Evolutionary conservation across 1,140 invertebrate species (phyloP), one percentile per base, ranked within the genome.

Genomic region (Drosophila sproati): DNA sequence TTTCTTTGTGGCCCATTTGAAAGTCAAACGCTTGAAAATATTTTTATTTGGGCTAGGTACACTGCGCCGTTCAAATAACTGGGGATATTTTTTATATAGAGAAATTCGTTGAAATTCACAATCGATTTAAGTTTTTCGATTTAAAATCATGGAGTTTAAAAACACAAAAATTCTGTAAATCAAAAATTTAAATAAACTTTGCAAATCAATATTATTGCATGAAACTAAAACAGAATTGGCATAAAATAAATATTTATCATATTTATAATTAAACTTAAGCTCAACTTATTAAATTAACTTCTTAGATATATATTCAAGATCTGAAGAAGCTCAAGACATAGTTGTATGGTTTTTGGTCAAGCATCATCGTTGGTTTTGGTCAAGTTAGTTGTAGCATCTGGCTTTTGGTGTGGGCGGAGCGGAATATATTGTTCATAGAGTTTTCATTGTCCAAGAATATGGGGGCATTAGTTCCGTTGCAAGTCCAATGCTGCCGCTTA

Each of bases 331-430:
- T 52, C 34, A 52, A 69, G 20, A 20, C 20, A 20, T 43, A 37
- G 6, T 8, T 35, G 7, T 50, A 34, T 71, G 50, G 35, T 29
- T 54, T 48, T 35, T 34, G 32, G 43, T 34, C 12, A 47, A 45
- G 32, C 31, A 12, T 31, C 32, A 59, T 20, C 8, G 37, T 50
- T 51, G 47, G 10, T 47, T 72, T 70, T 67, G 61, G 47, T 62
- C 6, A 52, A 54, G 48, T 34, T 70, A 35, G 35, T 39, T 57
- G 6, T 66, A 29, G 52, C 47, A 6, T 45, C 6, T 74, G 6
- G 80, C 85, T 75, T 29, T 85, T 43, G 85, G 80, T 80, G 74
- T 78, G 77, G 85, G 83, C 85, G 83, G 57, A 74, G 59, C 70
- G 67, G 67, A 80, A 72, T 88, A 80, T 78, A 83, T 88, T 83